These are phyloP conservation scores for Brachionus paranguensis DNA, from an alignment of 1,140 invertebrate genomes.

Conservation along the genomic window DNA sequence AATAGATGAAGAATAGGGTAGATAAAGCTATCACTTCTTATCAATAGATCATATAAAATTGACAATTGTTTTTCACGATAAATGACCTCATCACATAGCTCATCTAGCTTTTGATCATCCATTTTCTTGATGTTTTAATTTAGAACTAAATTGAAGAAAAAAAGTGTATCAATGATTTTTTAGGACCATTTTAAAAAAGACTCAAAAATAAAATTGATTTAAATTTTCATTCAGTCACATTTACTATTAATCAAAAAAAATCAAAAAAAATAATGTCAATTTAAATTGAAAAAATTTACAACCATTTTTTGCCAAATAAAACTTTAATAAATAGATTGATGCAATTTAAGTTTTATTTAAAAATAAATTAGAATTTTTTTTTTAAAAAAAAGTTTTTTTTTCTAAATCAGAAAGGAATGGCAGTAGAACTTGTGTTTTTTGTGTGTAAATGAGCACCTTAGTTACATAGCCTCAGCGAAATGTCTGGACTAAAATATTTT, in stretches of 20 bases:
- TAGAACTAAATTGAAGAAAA: background rate
- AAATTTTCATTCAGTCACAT: background rate
- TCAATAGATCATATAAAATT: constrained; percentile 20
- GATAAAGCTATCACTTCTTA: background rate
- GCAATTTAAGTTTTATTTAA: background rate
- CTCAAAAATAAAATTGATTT: background rate
- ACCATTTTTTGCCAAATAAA: background rate
- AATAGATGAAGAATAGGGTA: constrained; percentile 25
- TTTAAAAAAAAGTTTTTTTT: background rate
- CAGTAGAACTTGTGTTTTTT: background rate
- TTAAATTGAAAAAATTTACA: background rate
- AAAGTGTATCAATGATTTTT: background rate
- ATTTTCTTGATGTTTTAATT: background rate
- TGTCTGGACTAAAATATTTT: background rate
- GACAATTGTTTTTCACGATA: background rate
- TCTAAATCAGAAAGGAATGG: background rate
- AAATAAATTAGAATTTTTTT: background rate
- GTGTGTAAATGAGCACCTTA: background rate
- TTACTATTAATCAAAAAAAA: background rate
- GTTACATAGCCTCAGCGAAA: background rate
- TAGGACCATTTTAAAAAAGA: background rate
- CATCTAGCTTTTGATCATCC: background rate
- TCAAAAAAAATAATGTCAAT: background rate
- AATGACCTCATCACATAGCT: background rate
- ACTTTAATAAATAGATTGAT: background rate